These are phyloP conservation scores for Illadopsis cleaveri DNA, from an alignment of 2,113 vertebrate species.

Conservation along the genomic window DNA sequence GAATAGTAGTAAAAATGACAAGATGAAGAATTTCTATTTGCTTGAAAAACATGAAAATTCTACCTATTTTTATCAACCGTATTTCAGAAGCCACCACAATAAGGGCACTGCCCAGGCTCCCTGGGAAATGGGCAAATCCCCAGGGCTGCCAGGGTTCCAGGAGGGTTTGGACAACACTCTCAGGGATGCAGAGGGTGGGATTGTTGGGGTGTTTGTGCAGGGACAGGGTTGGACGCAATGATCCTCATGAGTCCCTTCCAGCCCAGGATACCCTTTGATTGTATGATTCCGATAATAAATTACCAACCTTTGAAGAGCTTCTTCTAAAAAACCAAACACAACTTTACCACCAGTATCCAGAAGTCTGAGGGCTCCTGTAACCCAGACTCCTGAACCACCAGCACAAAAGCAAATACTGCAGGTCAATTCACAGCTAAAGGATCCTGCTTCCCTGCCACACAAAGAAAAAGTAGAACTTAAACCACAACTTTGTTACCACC, in stretches of 20 bases:
- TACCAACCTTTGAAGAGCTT: not conserved
- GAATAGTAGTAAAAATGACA: not conserved
- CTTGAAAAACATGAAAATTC: not conserved
- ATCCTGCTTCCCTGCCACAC: not conserved
- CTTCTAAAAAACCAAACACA: not conserved
- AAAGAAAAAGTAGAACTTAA: not conserved
- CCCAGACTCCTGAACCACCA: not conserved
- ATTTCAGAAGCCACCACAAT: not conserved
- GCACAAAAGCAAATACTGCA: not conserved
- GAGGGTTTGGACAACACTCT: fast-evolving
- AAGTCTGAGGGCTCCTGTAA: not conserved
- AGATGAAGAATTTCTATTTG: not conserved
- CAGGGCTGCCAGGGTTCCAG: not conserved
- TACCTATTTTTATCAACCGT: not conserved
- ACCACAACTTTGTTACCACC: not conserved
- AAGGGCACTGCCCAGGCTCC: not conserved
- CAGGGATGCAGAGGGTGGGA: not conserved
- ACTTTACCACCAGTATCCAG: not conserved
- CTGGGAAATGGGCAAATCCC: not conserved
- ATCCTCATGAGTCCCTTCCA: not conserved
- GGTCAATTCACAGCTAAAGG: not conserved
- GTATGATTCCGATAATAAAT: not conserved
- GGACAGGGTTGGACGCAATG: not conserved
- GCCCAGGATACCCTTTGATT: not conserved
- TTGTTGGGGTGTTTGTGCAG: not conserved